Evolutionary conservation across 2,113 vertebrate genomes (phyloP).

Genomic region (Microcebus ravelobensis): DNA sequence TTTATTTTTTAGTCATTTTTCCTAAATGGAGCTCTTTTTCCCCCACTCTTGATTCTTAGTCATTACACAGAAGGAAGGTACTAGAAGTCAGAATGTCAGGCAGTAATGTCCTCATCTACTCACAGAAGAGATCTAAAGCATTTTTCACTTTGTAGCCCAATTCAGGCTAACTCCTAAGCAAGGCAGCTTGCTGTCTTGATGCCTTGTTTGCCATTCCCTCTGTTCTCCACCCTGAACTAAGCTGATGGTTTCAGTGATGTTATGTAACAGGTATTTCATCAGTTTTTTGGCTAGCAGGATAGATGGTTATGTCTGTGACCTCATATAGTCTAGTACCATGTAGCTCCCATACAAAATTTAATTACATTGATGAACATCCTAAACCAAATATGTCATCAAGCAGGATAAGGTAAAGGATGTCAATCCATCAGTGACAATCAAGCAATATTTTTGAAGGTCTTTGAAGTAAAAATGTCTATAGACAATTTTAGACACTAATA

Average conservation of each 20-base stretch:
- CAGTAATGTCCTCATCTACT: background rate
- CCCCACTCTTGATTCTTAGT: background rate
- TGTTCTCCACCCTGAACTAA: conserved; percentile 59
- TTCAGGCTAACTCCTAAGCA: background rate
- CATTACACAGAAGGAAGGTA: conserved; percentile 35
- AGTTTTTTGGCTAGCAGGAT: conserved; percentile 56
- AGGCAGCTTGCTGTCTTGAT: conserved; percentile 6
- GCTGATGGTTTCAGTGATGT: conserved; percentile 77
- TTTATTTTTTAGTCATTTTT: conserved; percentile 56
- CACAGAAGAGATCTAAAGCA: background rate
- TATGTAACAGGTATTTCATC: conserved; percentile 76
- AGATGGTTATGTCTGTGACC: conserved; percentile 63
- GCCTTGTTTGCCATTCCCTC: conserved; percentile 64
- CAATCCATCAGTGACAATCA: conserved; percentile 23
- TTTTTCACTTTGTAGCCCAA: background rate
- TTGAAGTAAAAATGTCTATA: conserved; percentile 28
- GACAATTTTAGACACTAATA: conserved; percentile 16
- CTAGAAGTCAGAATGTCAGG: conserved; percentile 17
- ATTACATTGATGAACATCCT: conserved; percentile 73
- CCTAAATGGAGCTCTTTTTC: background rate
- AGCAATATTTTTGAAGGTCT: conserved; percentile 39
- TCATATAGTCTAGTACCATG: background rate
- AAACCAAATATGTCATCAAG: conserved; percentile 67
- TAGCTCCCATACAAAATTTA: conserved; percentile 67
- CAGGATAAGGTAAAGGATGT: conserved; percentile 47